phyloP scores from a whole-genome alignment of 2,113 vertebrate species.

The Leucopsar rothschildi region DNA sequence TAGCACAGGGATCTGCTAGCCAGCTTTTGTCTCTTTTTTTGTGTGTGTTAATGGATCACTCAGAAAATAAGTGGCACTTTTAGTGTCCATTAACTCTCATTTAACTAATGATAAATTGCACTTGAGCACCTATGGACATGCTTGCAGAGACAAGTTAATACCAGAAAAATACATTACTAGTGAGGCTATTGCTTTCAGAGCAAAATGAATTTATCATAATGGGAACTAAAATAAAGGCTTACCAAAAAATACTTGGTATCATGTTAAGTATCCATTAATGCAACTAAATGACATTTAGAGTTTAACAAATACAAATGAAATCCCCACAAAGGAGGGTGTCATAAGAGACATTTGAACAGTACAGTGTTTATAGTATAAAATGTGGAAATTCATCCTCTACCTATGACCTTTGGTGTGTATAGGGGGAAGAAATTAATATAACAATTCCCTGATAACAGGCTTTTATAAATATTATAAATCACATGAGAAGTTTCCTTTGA shows the following conservation, averaged over 20 bases:
- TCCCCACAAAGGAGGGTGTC: not conserved
- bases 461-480: conserved; percentile 19
- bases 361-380: not conserved
- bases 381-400: not conserved
- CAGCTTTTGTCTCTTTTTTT: not conserved
- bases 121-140: conserved; percentile 39
- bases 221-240: conserved; percentile 49
- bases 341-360: not conserved
- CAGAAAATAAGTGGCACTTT: conserved; percentile 58
- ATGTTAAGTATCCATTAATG: conserved; percentile 32
- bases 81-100: conserved; percentile 60
- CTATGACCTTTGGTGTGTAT: not conserved
- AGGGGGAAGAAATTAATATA: conserved; percentile 22
- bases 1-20: conserved; percentile 3
- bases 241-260: conserved; percentile 31
- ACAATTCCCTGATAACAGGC: not conserved
- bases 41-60: conserved; percentile 36
- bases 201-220: conserved; percentile 48
- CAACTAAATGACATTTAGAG: not conserved
- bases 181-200: not conserved
- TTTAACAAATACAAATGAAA: conserved; percentile 15
- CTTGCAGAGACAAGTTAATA: conserved; percentile 30
- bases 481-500: not conserved
- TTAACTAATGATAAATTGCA: conserved; percentile 60
- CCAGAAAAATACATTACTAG: conserved; percentile 31